phyloP scores from a whole-genome alignment of 2,797 vertebrate species.

The Rhabdophis nuchalis region DNA sequence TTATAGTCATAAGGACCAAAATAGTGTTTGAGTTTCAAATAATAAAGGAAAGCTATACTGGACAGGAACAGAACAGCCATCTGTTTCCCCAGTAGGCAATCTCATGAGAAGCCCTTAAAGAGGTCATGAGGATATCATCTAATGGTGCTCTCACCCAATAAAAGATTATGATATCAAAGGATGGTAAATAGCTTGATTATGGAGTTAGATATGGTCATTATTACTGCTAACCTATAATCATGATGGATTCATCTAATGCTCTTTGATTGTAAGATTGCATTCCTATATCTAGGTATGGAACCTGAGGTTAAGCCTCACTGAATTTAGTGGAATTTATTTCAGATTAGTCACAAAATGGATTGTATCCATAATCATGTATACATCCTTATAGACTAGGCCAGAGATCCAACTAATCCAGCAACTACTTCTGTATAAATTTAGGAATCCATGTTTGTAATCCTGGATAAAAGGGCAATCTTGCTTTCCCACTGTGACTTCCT shows the following conservation, averaged over 20 bases:
- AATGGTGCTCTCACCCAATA: not conserved
- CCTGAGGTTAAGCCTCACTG: not conserved
- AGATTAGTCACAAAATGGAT: not conserved
- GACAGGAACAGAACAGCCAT: not conserved
- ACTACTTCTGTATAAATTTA: not conserved
- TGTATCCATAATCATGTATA: not conserved
- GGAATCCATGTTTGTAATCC: not conserved
- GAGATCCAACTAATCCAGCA: not conserved
- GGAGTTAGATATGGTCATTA: not conserved
- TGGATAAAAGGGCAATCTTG: not conserved
- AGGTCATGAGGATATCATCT: not conserved
- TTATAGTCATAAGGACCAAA: not conserved
- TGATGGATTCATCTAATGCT: not conserved
- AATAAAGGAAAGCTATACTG: not conserved
- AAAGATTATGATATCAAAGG: not conserved
- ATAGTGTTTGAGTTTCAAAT: not conserved
- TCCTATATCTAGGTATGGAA: not conserved
- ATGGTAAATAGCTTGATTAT: not conserved
- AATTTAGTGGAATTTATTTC: not conserved
- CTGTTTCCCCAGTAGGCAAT: not conserved
- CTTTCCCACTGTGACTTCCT: not conserved
- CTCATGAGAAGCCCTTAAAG: not conserved
- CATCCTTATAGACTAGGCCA: not conserved
- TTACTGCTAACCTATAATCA: not conserved
- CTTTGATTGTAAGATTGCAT: not conserved